These are phyloP conservation scores for Tupaia tana DNA, from an alignment of 2,113 vertebrate genomes.

Conservation along the genomic window DNA sequence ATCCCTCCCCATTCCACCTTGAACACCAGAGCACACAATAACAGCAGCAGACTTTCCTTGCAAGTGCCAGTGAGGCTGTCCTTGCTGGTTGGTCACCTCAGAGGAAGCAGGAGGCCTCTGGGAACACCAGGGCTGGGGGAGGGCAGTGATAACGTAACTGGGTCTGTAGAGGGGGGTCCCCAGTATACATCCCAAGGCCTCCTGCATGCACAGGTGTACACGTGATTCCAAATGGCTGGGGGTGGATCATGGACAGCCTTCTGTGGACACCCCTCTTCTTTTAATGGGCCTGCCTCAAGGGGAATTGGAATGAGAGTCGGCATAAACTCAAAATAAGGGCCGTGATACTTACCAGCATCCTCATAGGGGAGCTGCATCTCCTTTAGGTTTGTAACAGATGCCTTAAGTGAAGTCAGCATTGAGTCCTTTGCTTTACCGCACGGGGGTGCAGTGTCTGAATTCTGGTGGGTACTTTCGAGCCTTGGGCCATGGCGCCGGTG, in stretches of 20 bases:
- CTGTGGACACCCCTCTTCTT: too few relatives aligned
- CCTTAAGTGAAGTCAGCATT: rapidly evolving
- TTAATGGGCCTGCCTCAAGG: neutral
- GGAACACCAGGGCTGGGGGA: too few relatives aligned
- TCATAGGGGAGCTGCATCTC: rapidly evolving
- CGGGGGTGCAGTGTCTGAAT: too few relatives aligned
- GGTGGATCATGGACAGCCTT: too few relatives aligned
- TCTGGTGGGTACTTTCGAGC: neutral
- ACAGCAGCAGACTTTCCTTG: neutral
- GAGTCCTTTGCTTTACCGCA: neutral
- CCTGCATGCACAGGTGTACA: too few relatives aligned
- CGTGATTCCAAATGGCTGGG: too few relatives aligned
- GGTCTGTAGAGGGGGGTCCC: too few relatives aligned
- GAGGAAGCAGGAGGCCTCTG: neutral
- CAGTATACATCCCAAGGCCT: too few relatives aligned
- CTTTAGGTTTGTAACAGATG: rapidly evolving
- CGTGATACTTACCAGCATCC: rapidly evolving
- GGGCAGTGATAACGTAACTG: too few relatives aligned
- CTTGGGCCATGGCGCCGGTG: rapidly evolving
- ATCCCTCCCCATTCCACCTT: too few relatives aligned
- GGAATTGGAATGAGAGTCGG: neutral
- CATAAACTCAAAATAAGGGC: neutral
- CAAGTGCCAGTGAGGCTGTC: neutral
- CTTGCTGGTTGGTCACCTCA: too few relatives aligned
- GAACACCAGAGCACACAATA: neutral